Evolutionary conservation across 2,113 vertebrate species (phyloP).

Genomic region (Stegastes partitus): DNA sequence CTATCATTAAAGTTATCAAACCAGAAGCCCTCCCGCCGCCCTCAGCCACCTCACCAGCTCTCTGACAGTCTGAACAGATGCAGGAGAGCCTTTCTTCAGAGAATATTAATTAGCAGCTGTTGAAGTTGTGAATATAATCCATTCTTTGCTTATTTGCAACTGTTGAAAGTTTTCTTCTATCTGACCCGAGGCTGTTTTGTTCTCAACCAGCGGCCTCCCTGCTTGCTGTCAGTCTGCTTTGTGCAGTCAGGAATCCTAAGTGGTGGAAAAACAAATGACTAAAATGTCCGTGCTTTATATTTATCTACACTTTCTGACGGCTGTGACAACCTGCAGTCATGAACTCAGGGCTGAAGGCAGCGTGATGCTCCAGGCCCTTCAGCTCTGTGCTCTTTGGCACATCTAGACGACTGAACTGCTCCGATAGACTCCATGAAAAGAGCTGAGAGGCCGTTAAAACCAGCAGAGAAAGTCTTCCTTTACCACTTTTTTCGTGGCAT

Average conservation of each 20-base stretch:
- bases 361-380: background rate
- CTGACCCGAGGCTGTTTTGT: background rate
- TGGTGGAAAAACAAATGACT: background rate
- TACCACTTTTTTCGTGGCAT: background rate
- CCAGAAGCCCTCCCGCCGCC: too few species aligned
- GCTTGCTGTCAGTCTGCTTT: background rate
- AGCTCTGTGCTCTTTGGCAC: background rate
- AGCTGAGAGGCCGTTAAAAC: background rate
- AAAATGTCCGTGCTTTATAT: background rate
- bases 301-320: background rate
- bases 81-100: background rate
- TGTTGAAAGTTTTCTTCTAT: background rate
- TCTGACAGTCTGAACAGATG: too few species aligned
- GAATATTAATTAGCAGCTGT: background rate
- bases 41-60: too few species aligned
- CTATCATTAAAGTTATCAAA: too few species aligned
- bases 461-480: background rate
- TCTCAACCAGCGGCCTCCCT: background rate
- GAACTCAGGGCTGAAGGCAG: background rate
- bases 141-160: slow-evolving; percentile 6
- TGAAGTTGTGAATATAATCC: background rate
- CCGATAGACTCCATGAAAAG: background rate
- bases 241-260: background rate
- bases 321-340: background rate
- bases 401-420: background rate